A percentile compares a stretch with the other conserved stretches of the same genome.
Conservation (phyloP, 2,888 invertebrate species). For the Epistrophella euchroma region DNA sequence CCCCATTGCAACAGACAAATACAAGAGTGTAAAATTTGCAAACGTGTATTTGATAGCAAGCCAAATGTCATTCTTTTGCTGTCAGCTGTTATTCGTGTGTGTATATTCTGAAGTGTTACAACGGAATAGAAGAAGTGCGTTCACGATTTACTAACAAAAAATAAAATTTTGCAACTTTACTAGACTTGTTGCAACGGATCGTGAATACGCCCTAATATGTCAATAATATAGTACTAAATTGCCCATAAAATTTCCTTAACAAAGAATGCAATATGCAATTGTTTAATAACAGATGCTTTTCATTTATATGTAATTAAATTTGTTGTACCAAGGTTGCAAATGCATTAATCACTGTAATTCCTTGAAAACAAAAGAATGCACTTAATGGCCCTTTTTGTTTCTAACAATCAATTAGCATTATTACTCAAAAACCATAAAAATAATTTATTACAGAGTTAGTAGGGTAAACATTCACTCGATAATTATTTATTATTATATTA, state of each 20-base stretch:
- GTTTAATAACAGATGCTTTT: slow-evolving; percentile 5
- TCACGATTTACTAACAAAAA: too few species aligned
- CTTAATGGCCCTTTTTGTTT: slow-evolving; percentile 31
- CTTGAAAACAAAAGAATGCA: slow-evolving; percentile 15
- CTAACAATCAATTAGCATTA: slow-evolving; percentile 41
- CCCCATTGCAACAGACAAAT: too few species aligned
- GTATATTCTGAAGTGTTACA: too few species aligned
- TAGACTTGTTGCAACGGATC: too few species aligned
- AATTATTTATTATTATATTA: slow-evolving; percentile 52
- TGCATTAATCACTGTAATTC: neutral
- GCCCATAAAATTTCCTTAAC: neutral
- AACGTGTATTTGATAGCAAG: too few species aligned
- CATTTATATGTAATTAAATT: neutral
- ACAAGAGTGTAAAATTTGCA: too few species aligned
- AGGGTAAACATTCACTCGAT: slow-evolving; percentile 24
- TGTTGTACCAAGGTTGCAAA: neutral
- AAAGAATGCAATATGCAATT: neutral
- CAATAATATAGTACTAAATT: neutral
- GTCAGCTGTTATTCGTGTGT: too few species aligned
- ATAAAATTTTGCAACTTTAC: too few species aligned
- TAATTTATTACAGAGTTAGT: slow-evolving; percentile 33
- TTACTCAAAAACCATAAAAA: slow-evolving; percentile 41
- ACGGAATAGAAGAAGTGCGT: too few species aligned
- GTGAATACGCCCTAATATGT: too few species aligned
- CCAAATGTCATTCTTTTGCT: too few species aligned